These are phyloP conservation scores for Aphaenogaster rudis DNA, from an alignment of 1,140 invertebrate genomes.

Conservation along the genomic window DNA sequence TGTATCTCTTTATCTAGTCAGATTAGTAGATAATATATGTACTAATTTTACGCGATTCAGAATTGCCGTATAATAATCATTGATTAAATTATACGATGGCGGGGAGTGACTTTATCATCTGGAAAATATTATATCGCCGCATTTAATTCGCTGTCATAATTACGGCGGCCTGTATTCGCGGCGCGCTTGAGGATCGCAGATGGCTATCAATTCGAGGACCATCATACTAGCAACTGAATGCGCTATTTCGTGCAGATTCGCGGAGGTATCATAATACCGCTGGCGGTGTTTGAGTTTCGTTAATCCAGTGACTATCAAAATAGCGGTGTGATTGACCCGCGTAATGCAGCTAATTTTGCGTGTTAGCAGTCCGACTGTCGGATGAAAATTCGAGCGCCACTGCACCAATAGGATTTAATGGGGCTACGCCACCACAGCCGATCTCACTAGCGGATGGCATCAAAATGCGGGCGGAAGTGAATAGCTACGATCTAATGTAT, in stretches of 20 bases:
- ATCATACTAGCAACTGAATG: neutral
- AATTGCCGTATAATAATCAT: neutral
- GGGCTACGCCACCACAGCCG: conserved; percentile 16
- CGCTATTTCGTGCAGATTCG: neutral
- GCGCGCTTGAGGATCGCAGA: neutral
- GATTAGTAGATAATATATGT: neutral
- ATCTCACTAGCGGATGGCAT: conserved; percentile 38
- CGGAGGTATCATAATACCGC: conserved; percentile 50
- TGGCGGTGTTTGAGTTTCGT: conserved; percentile 52
- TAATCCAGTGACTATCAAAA: conserved; percentile 70
- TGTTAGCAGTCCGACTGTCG: conserved; percentile 23
- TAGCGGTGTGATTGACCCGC: conserved; percentile 57
- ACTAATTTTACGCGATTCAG: neutral
- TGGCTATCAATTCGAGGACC: conserved; percentile 1
- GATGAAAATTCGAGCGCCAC: conserved; percentile 67
- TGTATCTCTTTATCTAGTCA: neutral
- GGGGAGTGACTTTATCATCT: neutral
- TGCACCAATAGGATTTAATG: conserved; percentile 63
- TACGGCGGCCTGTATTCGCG: neutral
- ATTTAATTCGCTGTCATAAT: conserved; percentile 22
- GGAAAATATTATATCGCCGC: neutral
- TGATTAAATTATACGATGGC: neutral
- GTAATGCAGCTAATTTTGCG: conserved; percentile 67
- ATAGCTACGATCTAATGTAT: conserved; percentile 45
- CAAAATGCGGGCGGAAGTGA: conserved; percentile 44